Base-by-base conservation (phyloP, 2,797 vertebrate genomes). In the Rhinogobio ventralis region DNA sequence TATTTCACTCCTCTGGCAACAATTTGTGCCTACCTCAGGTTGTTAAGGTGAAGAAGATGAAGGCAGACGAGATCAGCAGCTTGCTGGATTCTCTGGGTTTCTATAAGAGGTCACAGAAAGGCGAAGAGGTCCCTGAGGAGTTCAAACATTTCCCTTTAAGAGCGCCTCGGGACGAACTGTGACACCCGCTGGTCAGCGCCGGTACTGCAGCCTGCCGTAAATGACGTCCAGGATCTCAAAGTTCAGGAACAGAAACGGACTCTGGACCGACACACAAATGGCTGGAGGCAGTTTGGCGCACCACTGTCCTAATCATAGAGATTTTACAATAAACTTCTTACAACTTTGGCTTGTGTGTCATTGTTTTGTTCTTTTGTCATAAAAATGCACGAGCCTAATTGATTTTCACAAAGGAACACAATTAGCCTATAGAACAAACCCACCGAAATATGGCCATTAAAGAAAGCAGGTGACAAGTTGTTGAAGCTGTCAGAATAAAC, bases 41-140 rank as follows among this genome's bases (percentile, higher is more conserved):
- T 20, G 93, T 96, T 85, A 84, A 87, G 0, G 92, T 96, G 88
- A 94, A 93, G 89, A 91, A 95, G 88, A 95, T 96, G 94, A 96
- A 90, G 86, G 93, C 92, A 15, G 93, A 95, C 42, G 93, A 96
- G 88, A 96, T 96, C 90, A 93, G 92, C 90, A 91, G 92, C 83
- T 92, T 96, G 88, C 87, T 96, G 67, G 95, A 96, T 81, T 95
- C 95, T 3, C 93, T 95, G 3, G 96, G 96, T 28, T 96, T 96
- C 93, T 96, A 96, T 92, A 95, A 93, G 88, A 94, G 93, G 90
- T 93, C 95, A 84, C 84, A 93, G 88, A 96, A 96, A 92, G 95
- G 96, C 87, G 96, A 96, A 89, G 92, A 95, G 67, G 94, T 96
- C 83, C 96, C 96, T 68, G 92, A 96, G 86, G 94, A 96, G 89